Evolutionary conservation across 2,888 invertebrate species (phyloP).

Genomic region (Sarcophaga rosellei): DNA sequence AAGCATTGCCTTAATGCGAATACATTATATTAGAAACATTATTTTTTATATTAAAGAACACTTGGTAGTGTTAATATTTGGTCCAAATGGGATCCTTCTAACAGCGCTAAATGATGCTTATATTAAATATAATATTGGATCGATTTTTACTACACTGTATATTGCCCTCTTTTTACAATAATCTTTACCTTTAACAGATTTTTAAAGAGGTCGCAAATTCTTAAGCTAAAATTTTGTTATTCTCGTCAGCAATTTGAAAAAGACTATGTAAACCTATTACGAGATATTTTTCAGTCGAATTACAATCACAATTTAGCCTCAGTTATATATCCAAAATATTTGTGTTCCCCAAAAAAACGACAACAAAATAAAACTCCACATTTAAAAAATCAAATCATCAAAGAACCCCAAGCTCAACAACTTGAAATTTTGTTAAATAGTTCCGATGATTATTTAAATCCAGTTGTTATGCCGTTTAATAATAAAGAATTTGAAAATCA

Average conservation of each 20-base stretch:
- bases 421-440: constrained; percentile 14
- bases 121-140: too few species aligned
- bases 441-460: constrained; percentile 10
- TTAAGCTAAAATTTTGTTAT: constrained; percentile 45
- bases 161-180: neutral
- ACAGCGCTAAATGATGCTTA: too few species aligned
- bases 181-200: constrained; percentile 35
- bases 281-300: constrained; percentile 70
- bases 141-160: neutral
- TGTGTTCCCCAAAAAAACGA: neutral
- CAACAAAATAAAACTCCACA: neutral
- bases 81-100: too few species aligned
- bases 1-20: too few species aligned
- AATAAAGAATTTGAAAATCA: neutral
- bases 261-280: constrained; percentile 68
- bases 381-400: constrained; percentile 2
- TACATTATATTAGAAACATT: too few species aligned
- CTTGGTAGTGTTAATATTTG: too few species aligned
- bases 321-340: constrained; percentile 67
- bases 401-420: neutral
- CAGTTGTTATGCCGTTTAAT: neutral
- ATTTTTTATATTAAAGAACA: too few species aligned
- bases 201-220: constrained; percentile 13
- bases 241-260: constrained; percentile 40
- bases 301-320: constrained; percentile 68